Conservation (phyloP, 2,797 vertebrate genomes). For the Lagocephalus sceleratus region DNA sequence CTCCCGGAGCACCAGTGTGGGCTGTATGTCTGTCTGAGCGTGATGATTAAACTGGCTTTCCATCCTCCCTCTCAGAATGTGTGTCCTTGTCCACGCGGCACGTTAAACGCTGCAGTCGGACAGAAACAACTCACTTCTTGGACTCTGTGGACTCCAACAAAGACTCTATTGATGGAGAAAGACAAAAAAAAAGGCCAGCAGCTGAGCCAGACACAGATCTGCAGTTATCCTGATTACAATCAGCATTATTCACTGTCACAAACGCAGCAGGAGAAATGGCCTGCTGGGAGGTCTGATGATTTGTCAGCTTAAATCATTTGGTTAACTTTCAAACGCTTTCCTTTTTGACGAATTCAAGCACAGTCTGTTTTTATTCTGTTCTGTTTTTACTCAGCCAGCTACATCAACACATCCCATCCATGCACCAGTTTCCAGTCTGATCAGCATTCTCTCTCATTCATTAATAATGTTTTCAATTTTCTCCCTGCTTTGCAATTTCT, state of each 20-base stretch:
- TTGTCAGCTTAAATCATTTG: no score
- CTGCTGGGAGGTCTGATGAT: neutral
- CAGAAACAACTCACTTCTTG: slow-evolving; percentile 36
- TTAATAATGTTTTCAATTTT: no score
- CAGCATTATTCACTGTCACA: slow-evolving; percentile 38
- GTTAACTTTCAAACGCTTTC: no score
- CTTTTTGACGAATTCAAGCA: no score
- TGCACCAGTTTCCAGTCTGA: no score
- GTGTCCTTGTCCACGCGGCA: slow-evolving; percentile 18
- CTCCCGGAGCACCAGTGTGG: slow-evolving; percentile 52
- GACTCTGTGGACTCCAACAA: slow-evolving; percentile 44
- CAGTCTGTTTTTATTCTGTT: no score
- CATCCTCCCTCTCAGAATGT: slow-evolving; percentile 20
- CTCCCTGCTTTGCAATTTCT: no score
- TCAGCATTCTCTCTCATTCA: no score
- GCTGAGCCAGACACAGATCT: slow-evolving; percentile 36
- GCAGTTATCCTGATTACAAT: slow-evolving; percentile 43
- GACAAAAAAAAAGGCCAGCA: slow-evolving; percentile 22
- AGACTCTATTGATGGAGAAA: slow-evolving; percentile 48
- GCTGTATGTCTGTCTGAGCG: slow-evolving; percentile 40
- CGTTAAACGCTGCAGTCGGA: slow-evolving; percentile 36
- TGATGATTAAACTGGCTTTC: slow-evolving; percentile 32
- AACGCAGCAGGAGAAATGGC: neutral
- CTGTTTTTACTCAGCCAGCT: no score
- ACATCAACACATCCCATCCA: no score